Base-by-base conservation (phyloP, 2,113 vertebrate species). In the Talpa occidentalis region DNA sequence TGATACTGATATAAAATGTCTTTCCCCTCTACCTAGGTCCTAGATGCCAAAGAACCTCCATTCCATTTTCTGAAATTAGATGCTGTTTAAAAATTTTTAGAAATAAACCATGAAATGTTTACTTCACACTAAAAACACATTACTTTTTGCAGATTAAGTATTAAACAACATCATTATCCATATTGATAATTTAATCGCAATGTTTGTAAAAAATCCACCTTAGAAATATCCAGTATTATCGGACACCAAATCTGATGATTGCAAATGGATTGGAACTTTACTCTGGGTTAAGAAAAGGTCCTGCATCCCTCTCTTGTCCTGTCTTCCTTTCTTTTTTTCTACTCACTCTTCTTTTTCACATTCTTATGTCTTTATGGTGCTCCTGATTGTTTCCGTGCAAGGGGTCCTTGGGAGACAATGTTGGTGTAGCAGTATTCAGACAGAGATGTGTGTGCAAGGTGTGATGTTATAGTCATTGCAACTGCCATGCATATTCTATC, bases 181-280 rank as follows among this genome's bases (percentile, higher is more conserved):
- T 66, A 49, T 77, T 83, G 90, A 91, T 88, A 85, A 59, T 80
- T 81, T 93, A 91, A 91, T 37, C 69, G 66, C 10, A 74, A 22
- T 0, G 0, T 77, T 94, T 76, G 19, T 40, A 30, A 93, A 88
- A 89, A 49, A 76, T 95, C 37, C 94, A 24, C 70, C 66, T 94
- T 74, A 54, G 73, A 80, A 54, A 76, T 80, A 70, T n/a, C 35
- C 17, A 74, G 11, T 70, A 82, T 89, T 73, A 77, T 59, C 70
- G 93, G 66, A 83, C 94, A 79, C 17, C 16, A 95, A 79, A 90
- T 87, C 76, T 60, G 59, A 47, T 54, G 59, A 47, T 92, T 91
- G 89, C 83, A 86, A 64, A 59, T 83, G 69, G 16, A 69, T 64
- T 79, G 4, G 47, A 79, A 90, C 37, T 96, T 87, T 67, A 54